These are phyloP conservation scores for Grammomys dolichurus DNA, from an alignment of 2,113 vertebrate genomes.

Conservation along the genomic window DNA sequence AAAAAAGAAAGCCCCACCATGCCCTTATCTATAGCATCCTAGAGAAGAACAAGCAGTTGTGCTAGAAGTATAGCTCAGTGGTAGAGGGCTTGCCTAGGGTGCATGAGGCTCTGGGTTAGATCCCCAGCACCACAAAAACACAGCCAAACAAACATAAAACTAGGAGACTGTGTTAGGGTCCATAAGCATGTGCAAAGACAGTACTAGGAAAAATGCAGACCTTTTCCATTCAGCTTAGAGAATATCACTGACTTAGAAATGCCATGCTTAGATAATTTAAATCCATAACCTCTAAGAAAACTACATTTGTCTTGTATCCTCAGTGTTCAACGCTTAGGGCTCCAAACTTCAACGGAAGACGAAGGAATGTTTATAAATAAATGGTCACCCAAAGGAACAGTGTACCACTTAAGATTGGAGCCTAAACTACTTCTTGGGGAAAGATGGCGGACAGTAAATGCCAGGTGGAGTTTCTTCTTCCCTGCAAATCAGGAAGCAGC, in stretches of 20 bases:
- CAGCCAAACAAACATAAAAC: background rate
- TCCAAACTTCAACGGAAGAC: background rate
- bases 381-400: background rate
- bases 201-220: background rate
- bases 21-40: background rate
- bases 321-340: background rate
- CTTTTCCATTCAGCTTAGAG: background rate
- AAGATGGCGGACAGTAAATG: background rate
- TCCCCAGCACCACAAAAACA: background rate
- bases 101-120: background rate
- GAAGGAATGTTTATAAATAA: constrained; percentile 30
- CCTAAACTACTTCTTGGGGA: background rate
- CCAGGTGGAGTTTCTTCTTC: background rate
- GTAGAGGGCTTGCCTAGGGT: background rate
- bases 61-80: background rate
- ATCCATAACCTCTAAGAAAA: background rate
- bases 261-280: background rate
- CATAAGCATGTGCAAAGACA: background rate
- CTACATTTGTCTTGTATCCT: background rate
- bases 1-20: constrained; percentile 22
- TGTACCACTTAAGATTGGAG: background rate
- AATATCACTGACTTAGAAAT: background rate
- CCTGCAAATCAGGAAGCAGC: background rate
- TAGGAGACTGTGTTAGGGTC: background rate
- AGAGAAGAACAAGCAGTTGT: background rate